phyloP scores from a whole-genome alignment of 1,140 invertebrate genomes.

The Monochamus saltuarius region DNA sequence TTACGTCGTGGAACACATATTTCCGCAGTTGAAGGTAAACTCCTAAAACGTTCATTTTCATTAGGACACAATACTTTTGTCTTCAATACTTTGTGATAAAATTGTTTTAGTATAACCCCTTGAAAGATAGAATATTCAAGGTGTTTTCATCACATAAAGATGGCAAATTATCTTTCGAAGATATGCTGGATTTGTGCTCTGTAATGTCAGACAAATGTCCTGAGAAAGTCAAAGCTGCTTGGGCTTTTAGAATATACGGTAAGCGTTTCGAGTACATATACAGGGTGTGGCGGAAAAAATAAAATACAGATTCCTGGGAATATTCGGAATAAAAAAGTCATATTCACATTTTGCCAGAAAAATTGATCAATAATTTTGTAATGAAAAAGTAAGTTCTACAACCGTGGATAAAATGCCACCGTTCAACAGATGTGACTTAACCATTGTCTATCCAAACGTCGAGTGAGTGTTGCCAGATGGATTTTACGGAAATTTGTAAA shows the following conservation, averaged over 20 bases:
- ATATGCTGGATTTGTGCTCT: slow-evolving; percentile 73
- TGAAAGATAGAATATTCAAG: slow-evolving; percentile 65
- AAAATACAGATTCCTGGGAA: too few species aligned
- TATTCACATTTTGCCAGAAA: too few species aligned
- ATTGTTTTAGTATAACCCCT: slow-evolving; percentile 68
- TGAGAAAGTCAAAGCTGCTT: slow-evolving; percentile 65
- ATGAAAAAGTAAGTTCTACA: too few species aligned
- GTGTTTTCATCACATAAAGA: slow-evolving; percentile 71
- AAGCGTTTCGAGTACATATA: slow-evolving; percentile 32
- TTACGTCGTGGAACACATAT: slow-evolving; percentile 54
- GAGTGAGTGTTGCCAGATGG: too few species aligned
- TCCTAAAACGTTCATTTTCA: not conserved
- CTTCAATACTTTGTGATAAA: not conserved
- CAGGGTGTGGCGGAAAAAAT: too few species aligned
- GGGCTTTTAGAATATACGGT: slow-evolving; percentile 80
- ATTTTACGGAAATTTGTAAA: too few species aligned
- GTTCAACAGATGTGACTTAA: too few species aligned
- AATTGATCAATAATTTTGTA: too few species aligned
- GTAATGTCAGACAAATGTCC: slow-evolving; percentile 72
- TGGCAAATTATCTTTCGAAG: slow-evolving; percentile 69
- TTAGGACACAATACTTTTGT: not conserved
- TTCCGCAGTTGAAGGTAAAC: slow-evolving; percentile 57
- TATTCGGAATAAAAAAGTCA: too few species aligned
- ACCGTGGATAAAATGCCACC: too few species aligned
- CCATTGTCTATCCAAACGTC: too few species aligned